A percentile compares a stretch with the other conserved stretches of the same genome.
These are phyloP conservation scores for Phacellophora camtschatica DNA, from an alignment of 30 jellyfish, hydroid and myxozoan species.

Conservation along the genomic window DNA sequence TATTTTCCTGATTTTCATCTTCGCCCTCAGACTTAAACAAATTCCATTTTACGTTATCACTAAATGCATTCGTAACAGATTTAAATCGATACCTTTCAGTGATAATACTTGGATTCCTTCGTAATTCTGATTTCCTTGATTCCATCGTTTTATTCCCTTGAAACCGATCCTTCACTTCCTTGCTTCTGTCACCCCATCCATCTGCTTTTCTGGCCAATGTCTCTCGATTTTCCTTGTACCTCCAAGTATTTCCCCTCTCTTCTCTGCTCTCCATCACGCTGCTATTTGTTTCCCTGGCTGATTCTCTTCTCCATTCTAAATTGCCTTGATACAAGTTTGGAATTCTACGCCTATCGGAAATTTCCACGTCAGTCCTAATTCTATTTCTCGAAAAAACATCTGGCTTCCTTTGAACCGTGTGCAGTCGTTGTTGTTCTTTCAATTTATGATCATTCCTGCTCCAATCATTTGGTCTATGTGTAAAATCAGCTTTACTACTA, in stretches of 20 bases:
- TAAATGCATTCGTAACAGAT: conserved; percentile 9
- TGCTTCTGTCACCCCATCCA: too few species aligned
- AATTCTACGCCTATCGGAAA: not conserved
- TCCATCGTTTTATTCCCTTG: too few species aligned
- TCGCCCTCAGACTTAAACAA: not conserved
- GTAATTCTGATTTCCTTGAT: not conserved
- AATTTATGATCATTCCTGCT: too few species aligned
- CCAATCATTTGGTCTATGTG: too few species aligned
- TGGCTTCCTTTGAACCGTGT: too few species aligned
- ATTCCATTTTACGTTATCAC: not conserved
- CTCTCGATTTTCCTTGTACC: not conserved
- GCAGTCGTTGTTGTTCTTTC: too few species aligned
- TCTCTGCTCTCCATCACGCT: not conserved
- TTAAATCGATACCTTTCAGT: not conserved
- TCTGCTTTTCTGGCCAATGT: too few species aligned
- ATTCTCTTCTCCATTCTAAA: conserved; percentile 23
- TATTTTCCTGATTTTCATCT: not conserved
- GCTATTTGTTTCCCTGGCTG: too few species aligned
- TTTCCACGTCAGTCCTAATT: not conserved
- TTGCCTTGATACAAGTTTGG: not conserved
- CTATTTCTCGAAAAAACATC: not conserved
- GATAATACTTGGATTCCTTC: not conserved
- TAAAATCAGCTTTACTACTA: too few species aligned
- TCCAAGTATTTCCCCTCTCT: not conserved
- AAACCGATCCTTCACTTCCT: too few species aligned